Evolutionary conservation across 2,797 vertebrate genomes (phyloP), one percentile per base, ranked within the genome.

Genomic region (Picus viridis): DNA sequence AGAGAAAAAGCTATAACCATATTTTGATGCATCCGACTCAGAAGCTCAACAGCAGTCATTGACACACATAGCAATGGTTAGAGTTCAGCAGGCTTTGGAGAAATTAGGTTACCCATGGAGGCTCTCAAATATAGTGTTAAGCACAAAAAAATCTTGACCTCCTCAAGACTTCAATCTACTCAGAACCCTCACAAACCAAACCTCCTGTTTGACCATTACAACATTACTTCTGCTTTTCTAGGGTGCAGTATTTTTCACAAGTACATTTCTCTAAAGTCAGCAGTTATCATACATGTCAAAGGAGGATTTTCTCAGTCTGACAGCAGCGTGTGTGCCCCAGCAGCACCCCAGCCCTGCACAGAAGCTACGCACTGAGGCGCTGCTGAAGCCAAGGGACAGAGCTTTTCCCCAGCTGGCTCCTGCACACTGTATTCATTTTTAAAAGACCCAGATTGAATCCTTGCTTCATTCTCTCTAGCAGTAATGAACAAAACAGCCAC

Each of bases 371-470:
- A 59, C 5, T 4, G 54, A 67, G 47, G 41, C 5, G 2, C 34
- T 45, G 56, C 58, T 70, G 47, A 45, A 30, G 63, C 17, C 41
- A 63, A 70, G 7, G 34, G 32, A 79, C 16, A 10, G 8, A 22
- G 16, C 23, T 77, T 16, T 27, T 65, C 53, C 63, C 32, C 57
- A 73, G 68, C 58, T 64, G 76, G 54, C 57, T 86, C 68, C 57
- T 88, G 71, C 49, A 83, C 47, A 61, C 47, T 70, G 18, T 47
- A 90, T 89, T 86, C 76, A 78, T 94, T 94, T 95, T 86, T 85
- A 54, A 90, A 77, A 86, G 54, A 62, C 67, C 30, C 41, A 96
- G 78, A 86, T 49, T 88, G 92, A 95, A 94, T 95, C 93, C 80
- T 80, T 84, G 76, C 90, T 90, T 95, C 78, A 81, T 83, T 78